Base-by-base conservation (phyloP, 2,888 invertebrate genomes). In the Blera fallax region DNA sequence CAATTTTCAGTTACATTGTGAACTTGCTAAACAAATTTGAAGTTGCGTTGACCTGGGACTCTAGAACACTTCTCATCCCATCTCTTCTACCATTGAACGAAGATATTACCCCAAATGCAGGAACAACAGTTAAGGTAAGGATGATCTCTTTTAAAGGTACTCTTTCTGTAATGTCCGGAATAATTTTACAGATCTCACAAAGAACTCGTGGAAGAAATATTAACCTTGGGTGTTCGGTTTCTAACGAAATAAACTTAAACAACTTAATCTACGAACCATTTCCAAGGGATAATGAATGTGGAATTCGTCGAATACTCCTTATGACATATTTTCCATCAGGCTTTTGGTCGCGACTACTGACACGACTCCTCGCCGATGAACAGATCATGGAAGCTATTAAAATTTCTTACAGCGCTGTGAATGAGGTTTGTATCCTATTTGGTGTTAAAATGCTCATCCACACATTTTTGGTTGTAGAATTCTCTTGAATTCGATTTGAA, bases 291-390 rank as follows among this genome's bases (percentile, higher is more conserved):
- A 5, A 87, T 21, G 89, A 89, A 79, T 88, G 89, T 69, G 91
- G 91, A 0, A 52, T 92, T 10, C 89, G 91, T n/a, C 94, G 98
- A 0, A 93, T 99, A 69, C 93, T 99, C 11, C 94, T 99, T 8
- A 96, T 99, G 95, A 98, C 98, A 0, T 99, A 99, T 93, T 98
- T 99, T 90, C 99, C 99, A 0, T 96, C 97, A 87, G 99, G 99
- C 0, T 99, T 99, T 93, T 99, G 99, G 99, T 97, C 99, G 0
- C 93, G 99, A 1, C 94, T 99, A 21, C 96, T 98, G 85, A 97
- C 98, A 0, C 93, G 99, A n/a, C 95, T 98, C 82, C 93, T 99
- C 74, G 98, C 98, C 0, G 99, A 99, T 90, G 95, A 96, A 87
- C 94, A 96, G 34, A 95, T 98, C 16, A 95, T 96, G 0, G 96